phyloP scores from a whole-genome alignment of 64 coral and sea anemone species.

The Pocillopora verrucosa region DNA sequence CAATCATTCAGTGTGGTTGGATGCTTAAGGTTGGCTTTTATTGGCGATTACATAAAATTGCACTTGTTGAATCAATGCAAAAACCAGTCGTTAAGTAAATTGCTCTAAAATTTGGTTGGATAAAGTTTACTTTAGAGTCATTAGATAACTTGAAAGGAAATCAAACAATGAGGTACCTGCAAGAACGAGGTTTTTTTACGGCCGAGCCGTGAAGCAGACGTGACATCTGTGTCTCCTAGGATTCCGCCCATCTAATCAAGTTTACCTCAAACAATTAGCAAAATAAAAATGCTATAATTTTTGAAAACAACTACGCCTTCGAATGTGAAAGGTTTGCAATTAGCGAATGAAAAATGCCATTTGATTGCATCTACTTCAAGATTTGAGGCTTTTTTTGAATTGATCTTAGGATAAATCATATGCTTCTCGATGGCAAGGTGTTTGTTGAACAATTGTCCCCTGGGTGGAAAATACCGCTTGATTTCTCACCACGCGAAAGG shows the following conservation, averaged over 20 bases:
- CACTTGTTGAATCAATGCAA: not conserved
- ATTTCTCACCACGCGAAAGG: not conserved
- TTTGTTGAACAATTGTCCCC: not conserved
- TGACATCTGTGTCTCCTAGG: slow-evolving; percentile 12
- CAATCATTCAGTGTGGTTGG: no score
- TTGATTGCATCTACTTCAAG: not conserved
- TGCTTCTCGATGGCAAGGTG: not conserved
- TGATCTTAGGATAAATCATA: not conserved
- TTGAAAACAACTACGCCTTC: not conserved
- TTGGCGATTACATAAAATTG: no score
- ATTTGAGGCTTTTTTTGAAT: not conserved
- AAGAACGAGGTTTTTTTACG: not conserved
- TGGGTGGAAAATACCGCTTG: not conserved
- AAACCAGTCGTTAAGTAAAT: not conserved
- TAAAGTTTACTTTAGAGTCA: not conserved
- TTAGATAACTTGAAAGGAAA: not conserved
- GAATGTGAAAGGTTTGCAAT: not conserved
- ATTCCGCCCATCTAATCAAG: not conserved
- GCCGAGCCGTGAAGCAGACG: not conserved
- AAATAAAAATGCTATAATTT: not conserved
- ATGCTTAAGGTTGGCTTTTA: no score
- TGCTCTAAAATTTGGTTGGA: not conserved
- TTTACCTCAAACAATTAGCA: not conserved
- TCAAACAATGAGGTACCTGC: slow-evolving; percentile 9
- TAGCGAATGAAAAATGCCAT: not conserved